Base-by-base conservation (phyloP, 1,140 invertebrate species). In the Prorops nasuta region DNA sequence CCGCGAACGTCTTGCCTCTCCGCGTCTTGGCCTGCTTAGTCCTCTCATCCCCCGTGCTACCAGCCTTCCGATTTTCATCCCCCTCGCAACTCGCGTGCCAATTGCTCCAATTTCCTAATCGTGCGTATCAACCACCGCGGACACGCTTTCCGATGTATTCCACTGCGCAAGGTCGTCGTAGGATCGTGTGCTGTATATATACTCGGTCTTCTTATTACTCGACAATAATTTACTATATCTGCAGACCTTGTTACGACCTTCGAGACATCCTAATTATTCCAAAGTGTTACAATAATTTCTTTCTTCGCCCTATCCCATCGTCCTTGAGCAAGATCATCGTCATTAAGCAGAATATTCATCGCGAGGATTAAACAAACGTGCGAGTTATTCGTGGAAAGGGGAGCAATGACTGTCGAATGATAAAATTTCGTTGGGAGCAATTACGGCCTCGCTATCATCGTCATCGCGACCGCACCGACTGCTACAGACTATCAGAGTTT, bases 1-100 rank as follows among this genome's bases (percentile, higher is more conserved):
- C 72, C 72, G 62, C 62, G 58, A 69, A 71, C 70, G 68, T 75
- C 72, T 75, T 75, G 67, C 66, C 58, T 65, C 58, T 28, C 41
- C 20, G 3, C 14, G 34, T 9, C 34, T 14, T 15, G 34, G 10
- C 24, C 24, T 6, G 24, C 24, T 10, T 28, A 4, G 4, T 28
- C 24, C 24, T 4, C 24, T 6, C 4, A 16, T n/a, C 14, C 4
- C 34, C 16, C 34, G 16, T n/a, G 12, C 22, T 16, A n/a, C 24
- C 56, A 52, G 58, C 54, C 53, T 58, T 53, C 49, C 59, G 60
- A 28, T 40, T 42, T 67, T 58, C 56, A n/a, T 15, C 38, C 51
- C 38, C 35, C 28, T 32, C 50, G 36, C 34, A 55, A 50, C 39
- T 54, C 19, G 41, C 50, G 35, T 48, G 55, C 56, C 48, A 66